Conservation (phyloP, 2,113 vertebrate genomes). For the Xiphorhynchus elegans region DNA sequence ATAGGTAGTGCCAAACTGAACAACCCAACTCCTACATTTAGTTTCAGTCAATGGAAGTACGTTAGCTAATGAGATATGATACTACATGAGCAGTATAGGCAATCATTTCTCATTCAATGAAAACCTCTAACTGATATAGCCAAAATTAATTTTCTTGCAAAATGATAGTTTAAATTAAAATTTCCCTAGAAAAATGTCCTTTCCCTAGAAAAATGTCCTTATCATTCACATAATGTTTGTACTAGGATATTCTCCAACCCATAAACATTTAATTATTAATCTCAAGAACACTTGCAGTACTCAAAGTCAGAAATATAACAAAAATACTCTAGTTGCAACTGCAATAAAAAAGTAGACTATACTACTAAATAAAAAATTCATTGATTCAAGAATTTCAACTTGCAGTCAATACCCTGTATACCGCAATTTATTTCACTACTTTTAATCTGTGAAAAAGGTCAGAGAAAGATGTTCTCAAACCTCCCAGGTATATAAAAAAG, state of each 20-base stretch:
- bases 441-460: not conserved
- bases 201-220: not conserved
- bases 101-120: not conserved
- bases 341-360: not conserved
- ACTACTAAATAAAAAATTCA: not conserved
- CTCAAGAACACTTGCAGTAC: not conserved
- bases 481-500: not conserved
- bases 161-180: not conserved
- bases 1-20: not conserved
- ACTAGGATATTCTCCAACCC: not conserved
- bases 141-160: not conserved
- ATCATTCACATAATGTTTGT: not conserved
- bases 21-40: not conserved
- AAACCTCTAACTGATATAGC: not conserved
- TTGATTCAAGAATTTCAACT: not conserved
- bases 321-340: not conserved
- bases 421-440: not conserved
- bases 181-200: not conserved
- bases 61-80: not conserved
- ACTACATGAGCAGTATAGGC: not conserved
- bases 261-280: not conserved
- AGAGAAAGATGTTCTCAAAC: not conserved
- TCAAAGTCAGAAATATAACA: not conserved
- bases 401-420: not conserved
- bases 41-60: not conserved